These are phyloP conservation scores for Macrobrachium rosenbergii DNA, from an alignment of 1,140 invertebrate genomes.

Conservation along the genomic window DNA sequence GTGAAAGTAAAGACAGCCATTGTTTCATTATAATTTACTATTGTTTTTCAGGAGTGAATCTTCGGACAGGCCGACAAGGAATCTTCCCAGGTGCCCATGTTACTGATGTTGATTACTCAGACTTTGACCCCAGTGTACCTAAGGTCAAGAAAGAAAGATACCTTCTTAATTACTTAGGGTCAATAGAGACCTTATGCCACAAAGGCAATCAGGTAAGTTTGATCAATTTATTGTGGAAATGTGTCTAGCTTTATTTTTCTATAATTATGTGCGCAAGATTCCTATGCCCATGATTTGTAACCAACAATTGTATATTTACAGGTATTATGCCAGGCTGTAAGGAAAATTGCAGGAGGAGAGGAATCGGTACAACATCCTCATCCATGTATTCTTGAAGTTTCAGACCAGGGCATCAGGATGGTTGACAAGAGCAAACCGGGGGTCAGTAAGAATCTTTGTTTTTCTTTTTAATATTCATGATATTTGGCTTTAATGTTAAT, in stretches of 20 bases:
- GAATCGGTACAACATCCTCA: conserved; percentile 71
- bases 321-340: conserved; percentile 74
- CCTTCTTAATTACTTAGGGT: conserved; percentile 93
- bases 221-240: neutral
- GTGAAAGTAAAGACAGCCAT: neutral
- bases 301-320: neutral
- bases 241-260: neutral
- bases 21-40: neutral
- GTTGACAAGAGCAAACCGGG: conserved; percentile 86
- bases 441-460: conserved; percentile 71
- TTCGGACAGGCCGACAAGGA: conserved; percentile 91
- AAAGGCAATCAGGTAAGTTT: conserved; percentile 78
- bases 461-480: too few species aligned
- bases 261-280: neutral
- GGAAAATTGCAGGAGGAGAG: conserved; percentile 71
- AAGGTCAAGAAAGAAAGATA: conserved; percentile 90
- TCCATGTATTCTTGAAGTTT: conserved; percentile 92
- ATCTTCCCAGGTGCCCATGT: conserved; percentile 97
- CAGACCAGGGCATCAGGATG: conserved; percentile 95
- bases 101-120: conserved; percentile 95
- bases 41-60: conserved; percentile 83
- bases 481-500: too few species aligned
- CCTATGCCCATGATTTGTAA: neutral
- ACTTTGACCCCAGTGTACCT: conserved; percentile 88
- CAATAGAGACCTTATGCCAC: conserved; percentile 93